Evolutionary conservation across 2,113 vertebrate species (phyloP), one percentile per base, ranked within the genome.

Genomic region (Caranx melampygus): DNA sequence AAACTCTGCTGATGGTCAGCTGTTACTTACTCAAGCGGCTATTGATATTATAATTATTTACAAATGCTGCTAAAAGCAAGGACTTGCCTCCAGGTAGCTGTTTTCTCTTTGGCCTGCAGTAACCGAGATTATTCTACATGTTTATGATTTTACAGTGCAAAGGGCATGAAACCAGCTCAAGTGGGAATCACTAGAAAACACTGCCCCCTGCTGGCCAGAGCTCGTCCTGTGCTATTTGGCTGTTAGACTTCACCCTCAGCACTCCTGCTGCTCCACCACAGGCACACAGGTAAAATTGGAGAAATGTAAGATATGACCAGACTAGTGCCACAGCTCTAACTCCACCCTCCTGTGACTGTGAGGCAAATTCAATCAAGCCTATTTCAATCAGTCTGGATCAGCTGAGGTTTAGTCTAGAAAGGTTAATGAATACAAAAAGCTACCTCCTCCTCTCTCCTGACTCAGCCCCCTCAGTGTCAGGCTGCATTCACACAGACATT

Each of bases 141-240:
- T 64, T 45, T 9, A 35, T 63, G 11, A 58, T 71, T 37, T 21
- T 31, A 58, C 49, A 5, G 18, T 7, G 33, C 33, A 20, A 61
- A 13, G 49, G 49, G 58, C 0, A 7, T 12, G 49, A 69, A 64
- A 75, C 54, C 34, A 64, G 15, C 31, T 35, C 3, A 6, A 21
- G 26, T 47, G 33, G 26, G 49, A 72, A 66, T 26, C 34, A 18
- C 10, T 59, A 31, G 82, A 76, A 81, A 72, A 87, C 68, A 54
- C 80, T 88, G 89, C 90, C 87, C 86, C 85, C 90, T 91, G 86
- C 90, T 91, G 90, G 72, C 76, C 16, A 76, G 81, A 83, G n/a
- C 26, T 15, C 18, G 45, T n/a, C 34, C 78, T 75, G 6, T 57
- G 66, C 54, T 3, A 70, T 62, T 52, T 65, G 2, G 45, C 9